Evolutionary conservation across 2,888 invertebrate species (phyloP), one percentile per base, ranked within the genome.

Genomic region (Helicoverpa assulta): DNA sequence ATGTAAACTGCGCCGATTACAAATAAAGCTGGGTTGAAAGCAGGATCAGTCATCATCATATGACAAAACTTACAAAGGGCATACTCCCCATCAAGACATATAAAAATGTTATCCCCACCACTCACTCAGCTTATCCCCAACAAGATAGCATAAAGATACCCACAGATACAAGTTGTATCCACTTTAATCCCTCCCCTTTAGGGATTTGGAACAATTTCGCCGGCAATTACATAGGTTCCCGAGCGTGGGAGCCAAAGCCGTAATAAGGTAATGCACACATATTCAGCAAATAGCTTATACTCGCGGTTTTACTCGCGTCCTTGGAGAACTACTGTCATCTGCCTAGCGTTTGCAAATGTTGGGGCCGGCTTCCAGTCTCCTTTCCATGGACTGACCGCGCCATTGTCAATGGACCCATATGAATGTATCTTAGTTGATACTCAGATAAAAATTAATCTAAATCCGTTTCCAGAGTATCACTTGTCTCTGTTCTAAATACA

Each of bases 131-230:
- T n/a, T 18, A 12, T 29, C 21, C 3, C 14, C 10, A 69, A 53
- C 6, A 7, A 63, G 12, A 72, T 7, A 73, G 18, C 40, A 51
- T 18, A 18, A 29, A 50, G n/a, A 50, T 18, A 47, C 47, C 16
- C 47, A 16, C 47, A 43, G 16, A 51, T 66, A 50, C 0, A 26
- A n/a, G 14, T 12, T 37, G 5, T 6, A 16, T n/a, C 14, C 3
- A 7, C 19, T 68, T 47, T 29, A 57, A 75, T 71, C 68, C 10
- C 56, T 47, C 26, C 33, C 16, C 26, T 55, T 50, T 50, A 33
- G 68, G 75, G 79, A 63, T 56, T 67, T 4, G 14, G n/a, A 8
- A 52, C 55, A 67, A 73, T 73, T 78, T 60, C 43, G 14, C n/a
- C 19, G 14, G 55, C 62, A 62, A 59, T 78, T 67, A 73, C 53